Base-by-base conservation (phyloP, 2,888 invertebrate species). In the Dioctria linearis region DNA sequence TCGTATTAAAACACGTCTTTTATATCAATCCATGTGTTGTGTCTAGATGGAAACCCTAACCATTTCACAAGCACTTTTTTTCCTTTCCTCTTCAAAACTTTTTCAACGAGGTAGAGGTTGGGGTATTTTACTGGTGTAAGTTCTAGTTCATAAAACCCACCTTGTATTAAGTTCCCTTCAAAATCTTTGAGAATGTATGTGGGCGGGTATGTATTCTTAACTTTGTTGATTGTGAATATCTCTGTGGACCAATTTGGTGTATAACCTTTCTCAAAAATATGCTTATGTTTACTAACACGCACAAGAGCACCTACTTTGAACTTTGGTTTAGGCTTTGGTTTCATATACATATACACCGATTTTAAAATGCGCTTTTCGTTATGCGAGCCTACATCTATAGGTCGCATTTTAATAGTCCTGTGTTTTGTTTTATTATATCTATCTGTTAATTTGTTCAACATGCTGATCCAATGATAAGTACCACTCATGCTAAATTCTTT, bases 401-500 rank as follows among this genome's bases (percentile, higher is more conserved):
- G 59, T n/a, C 59, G 5, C 59, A 59, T 59, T 25, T 59, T 59
- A 13, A 59, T 13, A 25, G 25, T 25, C 25, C 25, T 25, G 25
- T 25, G 25, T 25, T 25, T 25, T 25, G 25, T 25, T 25, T 25
- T 25, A 59, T 59, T 59, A 25, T 59, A 59, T n/a, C n/a, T 25
- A 2, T 59, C 59, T 3, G 13, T 59, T 13, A 59, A 59, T n/a
- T 39, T 39, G 40, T 37, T 5, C 3, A 65, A 39, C 65, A 65
- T 40, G 5, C 39, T 65, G 37, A 65, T 8, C 65, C 65, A 65
- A 39, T 71, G 37, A 71, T 51, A 51, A 51, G 11, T n/a, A 6
- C 51, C 51, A 51, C 51, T 25, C 37, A 71, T 46, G 25, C 49
- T 71, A 39, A 71, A 71, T 71, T 71, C 71, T 71, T 71, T 71